A percentile compares a stretch with the other conserved stretches of the same genome.
phyloP scores from a whole-genome alignment of 2,113 vertebrate genomes.

The Nothoprocta pentlandii region DNA sequence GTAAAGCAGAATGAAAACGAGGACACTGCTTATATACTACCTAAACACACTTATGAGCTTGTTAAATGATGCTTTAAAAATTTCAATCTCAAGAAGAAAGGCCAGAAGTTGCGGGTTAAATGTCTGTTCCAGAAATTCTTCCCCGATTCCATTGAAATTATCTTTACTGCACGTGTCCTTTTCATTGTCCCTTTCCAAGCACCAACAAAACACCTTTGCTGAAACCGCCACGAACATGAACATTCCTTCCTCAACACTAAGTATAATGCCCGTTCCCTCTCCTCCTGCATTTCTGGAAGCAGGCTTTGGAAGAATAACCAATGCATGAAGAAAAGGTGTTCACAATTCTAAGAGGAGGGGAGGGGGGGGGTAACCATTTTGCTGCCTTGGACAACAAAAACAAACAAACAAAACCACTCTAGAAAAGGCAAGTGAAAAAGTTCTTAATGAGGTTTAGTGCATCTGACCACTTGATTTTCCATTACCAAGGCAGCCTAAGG shows the following conservation, averaged over 20 bases:
- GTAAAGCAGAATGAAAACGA: conserved; percentile 57
- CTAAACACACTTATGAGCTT: conserved; percentile 54
- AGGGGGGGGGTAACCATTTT: background rate
- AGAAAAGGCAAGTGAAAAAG: conserved; percentile 37
- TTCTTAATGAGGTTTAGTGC: conserved; percentile 51
- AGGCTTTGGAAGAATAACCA: background rate
- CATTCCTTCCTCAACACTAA: conserved; percentile 32
- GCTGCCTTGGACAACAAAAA: background rate
- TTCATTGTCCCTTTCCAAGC: background rate
- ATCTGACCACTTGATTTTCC: conserved; percentile 15
- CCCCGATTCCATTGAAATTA: background rate
- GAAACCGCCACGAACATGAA: conserved; percentile 36
- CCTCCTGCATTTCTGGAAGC: conserved; percentile 1
- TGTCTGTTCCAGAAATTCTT: background rate
- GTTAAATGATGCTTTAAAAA: conserved; percentile 15
- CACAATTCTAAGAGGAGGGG: background rate
- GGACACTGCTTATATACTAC: conserved; percentile 12
- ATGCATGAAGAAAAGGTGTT: background rate
- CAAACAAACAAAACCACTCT: background rate
- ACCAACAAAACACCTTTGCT: background rate
- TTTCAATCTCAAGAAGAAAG: conserved; percentile 12
- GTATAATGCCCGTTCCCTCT: conserved; percentile 41
- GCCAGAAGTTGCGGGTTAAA: background rate
- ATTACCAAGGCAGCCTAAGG: background rate
- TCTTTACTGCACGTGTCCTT: background rate